Evolutionary conservation across 2,113 vertebrate genomes (phyloP).

Genomic region (Lophochroa leadbeateri): DNA sequence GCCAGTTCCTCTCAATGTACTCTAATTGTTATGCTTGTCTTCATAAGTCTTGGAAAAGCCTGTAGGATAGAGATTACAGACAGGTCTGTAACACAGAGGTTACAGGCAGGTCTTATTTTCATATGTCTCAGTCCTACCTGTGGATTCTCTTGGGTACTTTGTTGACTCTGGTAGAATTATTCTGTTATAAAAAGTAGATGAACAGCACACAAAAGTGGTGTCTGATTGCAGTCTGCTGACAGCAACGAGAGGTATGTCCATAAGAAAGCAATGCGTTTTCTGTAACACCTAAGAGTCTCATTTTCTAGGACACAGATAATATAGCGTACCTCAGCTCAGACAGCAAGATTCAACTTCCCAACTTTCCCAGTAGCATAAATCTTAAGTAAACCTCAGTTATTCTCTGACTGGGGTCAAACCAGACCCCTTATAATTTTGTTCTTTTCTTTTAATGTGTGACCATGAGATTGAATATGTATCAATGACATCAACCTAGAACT

Average conservation of each 20-base stretch:
- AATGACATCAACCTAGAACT: neutral
- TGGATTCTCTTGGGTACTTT: neutral
- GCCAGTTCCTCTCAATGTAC: neutral
- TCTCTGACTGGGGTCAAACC: neutral
- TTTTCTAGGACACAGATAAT: neutral
- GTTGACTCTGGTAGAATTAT: neutral
- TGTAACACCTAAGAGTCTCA: neutral
- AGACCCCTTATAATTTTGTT: neutral
- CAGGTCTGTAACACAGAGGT: neutral
- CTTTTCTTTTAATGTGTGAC: neutral
- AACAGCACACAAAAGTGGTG: neutral
- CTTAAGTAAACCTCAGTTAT: neutral
- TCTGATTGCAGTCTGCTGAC: neutral
- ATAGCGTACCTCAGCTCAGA: neutral
- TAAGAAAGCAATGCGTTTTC: neutral
- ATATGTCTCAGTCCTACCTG: neutral
- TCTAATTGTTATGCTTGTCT: neutral
- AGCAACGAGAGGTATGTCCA: neutral
- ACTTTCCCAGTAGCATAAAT: neutral
- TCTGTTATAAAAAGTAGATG: neutral
- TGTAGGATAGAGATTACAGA: neutral
- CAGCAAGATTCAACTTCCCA: neutral
- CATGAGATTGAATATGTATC: neutral
- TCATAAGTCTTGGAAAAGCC: neutral
- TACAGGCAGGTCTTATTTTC: neutral